Base-by-base conservation (phyloP, 2,113 vertebrate species). In the Semnornis frantzii region DNA sequence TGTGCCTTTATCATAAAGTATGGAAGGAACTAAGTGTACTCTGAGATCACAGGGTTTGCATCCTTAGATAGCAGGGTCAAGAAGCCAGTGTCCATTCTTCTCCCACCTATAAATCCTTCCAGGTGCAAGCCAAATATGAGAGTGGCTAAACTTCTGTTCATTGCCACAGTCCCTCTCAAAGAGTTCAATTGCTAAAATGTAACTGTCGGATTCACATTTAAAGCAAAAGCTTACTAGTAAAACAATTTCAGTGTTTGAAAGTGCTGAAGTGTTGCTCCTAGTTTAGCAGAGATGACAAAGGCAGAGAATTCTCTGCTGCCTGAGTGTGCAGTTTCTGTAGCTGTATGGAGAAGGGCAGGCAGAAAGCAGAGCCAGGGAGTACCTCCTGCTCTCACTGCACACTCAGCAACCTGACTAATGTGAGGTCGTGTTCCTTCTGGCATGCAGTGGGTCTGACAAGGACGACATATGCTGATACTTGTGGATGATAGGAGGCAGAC, bases 391-490 rank as follows among this genome's bases (percentile, higher is more conserved):
- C 46, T 28, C 15, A 1, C 17, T 8, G 19, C 69, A 21, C 7
- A 2, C 70, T 58, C 74, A n/a, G 87, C 64, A 80, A 11, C 42
- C 55, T 54, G 59, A 14, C 7, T 15, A 42, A 48, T 1, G 20
- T 4, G 24, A 54, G 31, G 18, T 50, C 28, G 27, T n/a, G 33
- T 69, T 73, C 34, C 65, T 24, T 23, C 63, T 44, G 24, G 52
- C 19, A 2, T 12, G 12, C 34, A 4, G 27, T 5, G 48, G 54
- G 9, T n/a, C 55, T 44, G 77, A 7, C 37, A 34, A 5, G 1
- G 20, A 15, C 13, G 34, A 11, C 27, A 15, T 5, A 3, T 14
- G 0, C 63, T 13, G 64, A 13, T 50, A 34, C 0, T 2, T 27
- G 17, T 3, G 18, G 59, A 33, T 21, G 8, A 5, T 39, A 58